These are phyloP conservation scores for Chiloscyllium plagiosum DNA, from an alignment of 2,113 vertebrate genomes.

Conservation along the genomic window DNA sequence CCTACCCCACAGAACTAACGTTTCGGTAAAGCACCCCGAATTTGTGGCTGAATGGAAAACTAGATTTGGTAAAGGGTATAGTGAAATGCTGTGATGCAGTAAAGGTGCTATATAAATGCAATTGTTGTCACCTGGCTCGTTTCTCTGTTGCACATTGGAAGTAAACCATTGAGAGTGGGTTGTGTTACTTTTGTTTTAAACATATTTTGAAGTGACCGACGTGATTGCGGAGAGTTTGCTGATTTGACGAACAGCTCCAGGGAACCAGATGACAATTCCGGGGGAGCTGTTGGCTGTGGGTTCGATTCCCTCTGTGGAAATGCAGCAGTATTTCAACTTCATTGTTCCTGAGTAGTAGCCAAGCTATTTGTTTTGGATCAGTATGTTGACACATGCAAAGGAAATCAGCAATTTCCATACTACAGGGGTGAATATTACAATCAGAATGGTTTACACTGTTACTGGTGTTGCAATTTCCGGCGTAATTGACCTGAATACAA, in stretches of 20 bases:
- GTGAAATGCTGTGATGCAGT: no score
- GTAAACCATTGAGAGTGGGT: no score
- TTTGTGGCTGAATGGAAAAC: no score
- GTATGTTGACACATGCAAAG: not conserved
- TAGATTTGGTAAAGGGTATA: no score
- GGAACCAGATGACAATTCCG: not conserved
- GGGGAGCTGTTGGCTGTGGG: not conserved
- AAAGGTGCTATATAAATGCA: no score
- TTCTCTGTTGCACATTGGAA: no score
- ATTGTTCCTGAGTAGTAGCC: not conserved
- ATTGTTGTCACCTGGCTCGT: no score
- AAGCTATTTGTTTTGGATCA: not conserved
- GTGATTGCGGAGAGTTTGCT: not conserved
- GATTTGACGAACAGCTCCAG: not conserved
- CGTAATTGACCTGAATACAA: not conserved
- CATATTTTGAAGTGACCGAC: not conserved
- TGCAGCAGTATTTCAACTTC: not conserved
- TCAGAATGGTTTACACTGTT: not conserved
- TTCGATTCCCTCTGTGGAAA: not conserved
- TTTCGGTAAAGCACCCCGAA: no score
- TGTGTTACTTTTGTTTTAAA: no score
- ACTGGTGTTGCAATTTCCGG: not conserved
- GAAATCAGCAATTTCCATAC: not conserved
- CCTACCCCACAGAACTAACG: no score
- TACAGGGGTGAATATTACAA: not conserved